Percentiles rank a stretch among this genome's conserved stretches.
Evolutionary conservation across 2,888 invertebrate genomes (phyloP).

Genomic region (Pardosa pseudoannulata): DNA sequence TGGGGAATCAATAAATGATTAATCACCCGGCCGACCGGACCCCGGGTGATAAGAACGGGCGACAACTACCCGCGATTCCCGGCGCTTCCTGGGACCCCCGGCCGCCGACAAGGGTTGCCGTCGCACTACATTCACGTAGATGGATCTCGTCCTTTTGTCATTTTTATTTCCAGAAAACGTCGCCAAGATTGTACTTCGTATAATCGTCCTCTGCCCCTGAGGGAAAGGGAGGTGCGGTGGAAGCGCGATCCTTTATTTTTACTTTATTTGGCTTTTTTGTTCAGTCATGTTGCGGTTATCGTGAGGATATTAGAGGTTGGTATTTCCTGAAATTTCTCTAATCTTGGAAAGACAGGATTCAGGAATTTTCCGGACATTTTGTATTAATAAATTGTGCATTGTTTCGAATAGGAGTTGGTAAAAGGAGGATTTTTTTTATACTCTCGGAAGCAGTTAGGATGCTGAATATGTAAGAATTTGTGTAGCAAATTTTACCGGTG

Average conservation of each 20-base stretch:
- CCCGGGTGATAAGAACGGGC: conserved; percentile 39
- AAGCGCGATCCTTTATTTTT: background rate
- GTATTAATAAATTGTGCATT: background rate
- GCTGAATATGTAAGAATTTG: no score
- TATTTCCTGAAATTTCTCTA: conserved; percentile 1
- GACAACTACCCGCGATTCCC: conserved; percentile 20
- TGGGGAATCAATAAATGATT: conserved; percentile 67
- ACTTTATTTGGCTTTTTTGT: conserved; percentile 6
- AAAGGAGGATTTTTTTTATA: no score
- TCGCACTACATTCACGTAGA: background rate
- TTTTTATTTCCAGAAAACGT: background rate
- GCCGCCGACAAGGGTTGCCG: conserved; percentile 6
- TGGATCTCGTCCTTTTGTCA: background rate
- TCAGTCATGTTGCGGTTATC: background rate
- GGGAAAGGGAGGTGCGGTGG: background rate
- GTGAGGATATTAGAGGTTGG: background rate
- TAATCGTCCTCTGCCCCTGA: conserved; percentile 3
- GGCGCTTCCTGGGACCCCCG: background rate
- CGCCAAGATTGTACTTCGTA: conserved; percentile 4
- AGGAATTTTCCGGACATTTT: background rate
- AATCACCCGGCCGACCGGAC: conserved; percentile 56
- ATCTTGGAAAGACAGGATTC: background rate
- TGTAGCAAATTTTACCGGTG: no score
- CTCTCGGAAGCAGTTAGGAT: no score
- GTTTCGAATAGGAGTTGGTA: background rate